A percentile compares a stretch with the other conserved stretches of the same genome.
These are phyloP conservation scores for Pelodytes ibericus DNA, from an alignment of 2,797 vertebrate species.

Conservation along the genomic window DNA sequence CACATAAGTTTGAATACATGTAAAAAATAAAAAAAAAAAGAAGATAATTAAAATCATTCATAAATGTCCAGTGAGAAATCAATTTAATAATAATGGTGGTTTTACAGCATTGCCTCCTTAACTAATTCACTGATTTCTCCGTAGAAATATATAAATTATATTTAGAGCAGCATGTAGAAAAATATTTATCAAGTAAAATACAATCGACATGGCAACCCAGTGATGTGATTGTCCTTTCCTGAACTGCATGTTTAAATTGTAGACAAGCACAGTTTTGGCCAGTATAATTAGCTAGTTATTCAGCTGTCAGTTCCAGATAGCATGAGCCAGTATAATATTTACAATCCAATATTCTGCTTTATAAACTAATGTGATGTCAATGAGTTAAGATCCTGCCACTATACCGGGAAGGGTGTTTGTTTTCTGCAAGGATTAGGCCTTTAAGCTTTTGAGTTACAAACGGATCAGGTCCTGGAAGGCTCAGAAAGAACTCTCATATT, in stretches of 20 bases:
- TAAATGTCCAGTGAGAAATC: no score
- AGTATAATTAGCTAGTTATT: slow-evolving; percentile 40
- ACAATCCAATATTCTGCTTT: slow-evolving; percentile 44
- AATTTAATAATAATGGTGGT: no score
- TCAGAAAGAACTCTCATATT: slow-evolving; percentile 17
- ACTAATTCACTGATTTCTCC: background rate
- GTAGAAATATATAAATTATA: no score
- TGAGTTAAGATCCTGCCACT: slow-evolving; percentile 26
- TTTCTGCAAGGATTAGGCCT: slow-evolving; percentile 23
- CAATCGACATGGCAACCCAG: background rate
- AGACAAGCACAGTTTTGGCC: slow-evolving; percentile 32
- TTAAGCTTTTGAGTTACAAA: slow-evolving; percentile 24
- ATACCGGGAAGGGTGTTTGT: slow-evolving; percentile 36
- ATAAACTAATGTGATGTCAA: slow-evolving; percentile 44
- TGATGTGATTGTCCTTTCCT: slow-evolving; percentile 22
- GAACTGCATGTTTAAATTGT: slow-evolving; percentile 29
- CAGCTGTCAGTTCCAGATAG: slow-evolving; percentile 36
- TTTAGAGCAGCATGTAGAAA: background rate
- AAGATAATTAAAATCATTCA: no score
- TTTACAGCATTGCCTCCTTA: background rate
- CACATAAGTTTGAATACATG: no score
- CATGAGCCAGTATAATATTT: slow-evolving; percentile 43
- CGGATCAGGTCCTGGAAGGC: slow-evolving; percentile 11
- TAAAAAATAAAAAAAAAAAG: no score
- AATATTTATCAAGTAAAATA: no score